Evolutionary conservation across 1,140 invertebrate species (phyloP), one percentile per base, ranked within the genome.

Genomic region (Philaenus spumarius): DNA sequence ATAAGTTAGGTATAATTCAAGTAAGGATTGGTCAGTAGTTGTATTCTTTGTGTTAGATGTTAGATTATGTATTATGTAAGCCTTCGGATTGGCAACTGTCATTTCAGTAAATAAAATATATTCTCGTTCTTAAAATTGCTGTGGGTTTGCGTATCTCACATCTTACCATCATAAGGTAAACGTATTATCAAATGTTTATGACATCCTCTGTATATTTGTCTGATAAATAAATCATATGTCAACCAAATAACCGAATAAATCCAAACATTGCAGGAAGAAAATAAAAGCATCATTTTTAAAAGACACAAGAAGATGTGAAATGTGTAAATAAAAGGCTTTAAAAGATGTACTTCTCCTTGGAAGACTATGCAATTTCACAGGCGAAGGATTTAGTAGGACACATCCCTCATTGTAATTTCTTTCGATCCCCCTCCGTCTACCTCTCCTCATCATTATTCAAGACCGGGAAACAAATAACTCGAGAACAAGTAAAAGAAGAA

Each of bases 321-420:
- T 47, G 45, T 47, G 45, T 47, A 47, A 47, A 47, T 47, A 47
- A 47, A 47, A 47, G 45, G 45, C 26, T 30, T 50, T 26, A 34
- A 23, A 50, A 26, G 47, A 30, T 24, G 14, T 17, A 17, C 43
- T 46, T 22, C 43, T 15, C 19, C 19, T 12, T 46, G 11, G 30
- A 12, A 15, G 52, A 22, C 34, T 23, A 55, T 55, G 52, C 52
- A 55, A 55, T 55, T 55, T 55, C 52, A 55, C 52, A 55, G 52
- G 22, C 52, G 35, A 55, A 7, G 52, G 52, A 55, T 42, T 43
- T 39, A 22, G 30, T 30, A 37, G 50, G 37, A 42, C 52, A 55
- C 37, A 55, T 55, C 52, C 52, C 40, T 55, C 52, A 55, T 55
- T 55, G 52, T 55, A 55, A 55, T 55, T 55, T 55, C 52, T 55